phyloP scores from a whole-genome alignment of 2,888 invertebrate genomes.

The Thera britannica region DNA sequence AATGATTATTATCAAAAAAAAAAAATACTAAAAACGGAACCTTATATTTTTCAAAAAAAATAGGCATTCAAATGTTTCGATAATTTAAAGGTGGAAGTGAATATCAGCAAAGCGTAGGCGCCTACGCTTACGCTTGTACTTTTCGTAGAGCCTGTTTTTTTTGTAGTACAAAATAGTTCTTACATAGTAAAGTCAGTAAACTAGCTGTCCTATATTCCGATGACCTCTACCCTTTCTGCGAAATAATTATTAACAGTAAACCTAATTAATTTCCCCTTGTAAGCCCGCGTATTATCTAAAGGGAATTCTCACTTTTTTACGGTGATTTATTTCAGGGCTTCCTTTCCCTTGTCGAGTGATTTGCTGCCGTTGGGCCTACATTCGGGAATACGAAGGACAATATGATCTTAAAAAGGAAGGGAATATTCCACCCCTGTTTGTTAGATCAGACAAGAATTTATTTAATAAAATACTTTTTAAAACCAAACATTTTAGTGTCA shows the following conservation, averaged over 20 bases:
- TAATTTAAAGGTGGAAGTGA: too few species aligned
- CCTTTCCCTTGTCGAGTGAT: conserved; percentile 44
- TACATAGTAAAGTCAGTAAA: neutral
- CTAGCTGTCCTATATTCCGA: conserved; percentile 33
- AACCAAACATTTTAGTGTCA: too few species aligned
- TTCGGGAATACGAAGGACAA: conserved; percentile 33
- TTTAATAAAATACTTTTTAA: neutral
- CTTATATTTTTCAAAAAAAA: too few species aligned
- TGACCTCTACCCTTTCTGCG: conserved; percentile 55
- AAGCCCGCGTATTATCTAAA: conserved; percentile 55
- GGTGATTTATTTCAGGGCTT: conserved; percentile 47
- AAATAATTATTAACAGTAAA: conserved; percentile 67
- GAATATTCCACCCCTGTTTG: conserved; percentile 12
- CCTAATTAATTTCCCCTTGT: conserved; percentile 62
- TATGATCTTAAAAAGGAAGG: conserved; percentile 28
- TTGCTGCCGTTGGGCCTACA: conserved; percentile 40
- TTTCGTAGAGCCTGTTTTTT: neutral
- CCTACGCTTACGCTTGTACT: neutral
- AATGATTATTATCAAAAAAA: too few species aligned
- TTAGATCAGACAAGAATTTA: neutral
- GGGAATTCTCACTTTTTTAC: conserved; percentile 49
- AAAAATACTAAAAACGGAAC: too few species aligned
- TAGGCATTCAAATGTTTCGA: neutral
- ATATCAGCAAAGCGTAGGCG: too few species aligned
- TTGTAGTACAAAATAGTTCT: conserved; percentile 1